phyloP scores from a whole-genome alignment of 2,888 invertebrate genomes.

The Drosophila borborema region DNA sequence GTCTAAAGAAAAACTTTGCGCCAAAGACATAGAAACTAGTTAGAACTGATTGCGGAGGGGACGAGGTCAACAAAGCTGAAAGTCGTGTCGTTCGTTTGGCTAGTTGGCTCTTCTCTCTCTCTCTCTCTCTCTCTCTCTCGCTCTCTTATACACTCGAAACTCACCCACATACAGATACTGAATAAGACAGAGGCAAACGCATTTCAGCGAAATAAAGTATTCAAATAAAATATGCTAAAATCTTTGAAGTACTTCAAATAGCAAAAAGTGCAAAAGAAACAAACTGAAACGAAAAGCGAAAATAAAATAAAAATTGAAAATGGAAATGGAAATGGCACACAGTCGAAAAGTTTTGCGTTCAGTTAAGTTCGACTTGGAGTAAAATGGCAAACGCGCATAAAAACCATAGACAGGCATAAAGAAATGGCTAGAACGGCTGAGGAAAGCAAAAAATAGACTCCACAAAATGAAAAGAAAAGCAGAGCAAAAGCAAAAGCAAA shows the following conservation, averaged over 20 bases:
- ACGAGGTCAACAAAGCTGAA: constrained; percentile 68
- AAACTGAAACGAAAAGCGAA: constrained; percentile 43
- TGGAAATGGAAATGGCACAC: constrained; percentile 49
- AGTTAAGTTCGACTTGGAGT: constrained; percentile 31
- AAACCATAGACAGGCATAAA: constrained; percentile 64
- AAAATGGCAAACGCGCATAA: constrained; percentile 65
- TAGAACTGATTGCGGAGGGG: constrained; percentile 51
- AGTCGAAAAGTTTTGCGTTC: constrained; percentile 69
- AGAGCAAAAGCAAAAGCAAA: constrained; percentile 1
- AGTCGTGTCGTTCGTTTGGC: constrained; percentile 68
- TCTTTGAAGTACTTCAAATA: constrained; percentile 81
- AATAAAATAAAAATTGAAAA: constrained; percentile 28
- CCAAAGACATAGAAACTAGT: constrained; percentile 81
- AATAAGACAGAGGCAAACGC: constrained; percentile 56
- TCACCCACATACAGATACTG: constrained; percentile 25
- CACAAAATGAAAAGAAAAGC: constrained; percentile 9
- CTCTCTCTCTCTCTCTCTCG: constrained; percentile 5
- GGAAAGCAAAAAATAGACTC: constrained; percentile 21
- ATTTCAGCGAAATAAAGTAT: constrained; percentile 80
- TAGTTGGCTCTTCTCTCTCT: constrained; percentile 31
- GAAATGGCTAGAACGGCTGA: constrained; percentile 52
- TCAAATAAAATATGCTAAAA: constrained; percentile 81
- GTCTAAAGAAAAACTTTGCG: constrained; percentile 73
- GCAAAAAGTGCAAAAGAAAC: constrained; percentile 66
- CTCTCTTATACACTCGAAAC: background rate